Base-by-base conservation (phyloP, 2,888 invertebrate species). In the Hanleya hanleyi region DNA sequence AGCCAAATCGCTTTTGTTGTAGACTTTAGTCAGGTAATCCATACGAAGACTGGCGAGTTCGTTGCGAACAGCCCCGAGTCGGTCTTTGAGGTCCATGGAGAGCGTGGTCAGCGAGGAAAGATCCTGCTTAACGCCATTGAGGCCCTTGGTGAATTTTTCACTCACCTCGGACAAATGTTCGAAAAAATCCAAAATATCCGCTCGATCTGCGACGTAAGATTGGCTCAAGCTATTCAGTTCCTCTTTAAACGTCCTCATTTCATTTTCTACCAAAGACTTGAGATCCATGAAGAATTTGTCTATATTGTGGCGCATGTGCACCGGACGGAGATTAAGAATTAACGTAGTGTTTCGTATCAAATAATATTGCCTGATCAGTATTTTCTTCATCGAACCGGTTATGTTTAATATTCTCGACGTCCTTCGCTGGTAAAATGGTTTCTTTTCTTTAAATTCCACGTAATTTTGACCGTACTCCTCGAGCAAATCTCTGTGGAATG, bases 381-480 rank as follows among this genome's bases (percentile, higher is more conserved):
- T 64, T 64, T 64, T 64, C 18, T 35, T 37, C 38, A 64, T 37
- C 12, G 36, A 35, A 15, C 37, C 64, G 18, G 64, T 64, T 15
- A 64, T 35, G 64, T 64, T 64, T 15, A 64, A 37, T 22, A 64
- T 37, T 22, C 35, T 32, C 4, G 35, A 37, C 37, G 64, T 64
- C 26, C 38, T 3, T 18, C 37, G 15, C n/a, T 64, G 36, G 36
- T 37, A 64, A 37, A 64, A 64, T 1, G 15, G 35, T 35, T 64
- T 64, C n/a, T 64, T 37, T n/a, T 26, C 64, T 35, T 26, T 15
- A 26, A 64, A 64, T 35, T 64, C 64, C 26, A 35, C 38, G 64
- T 64, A 64, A 37, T 29, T 64, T 37, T 64, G 64, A 37, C 64
- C 64, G 9, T 64, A 37, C 36, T 37, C 64, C 37, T 64, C n/a